These are phyloP conservation scores for Vulpes ferrilata DNA, from an alignment of 2,113 vertebrate genomes.

Conservation along the genomic window DNA sequence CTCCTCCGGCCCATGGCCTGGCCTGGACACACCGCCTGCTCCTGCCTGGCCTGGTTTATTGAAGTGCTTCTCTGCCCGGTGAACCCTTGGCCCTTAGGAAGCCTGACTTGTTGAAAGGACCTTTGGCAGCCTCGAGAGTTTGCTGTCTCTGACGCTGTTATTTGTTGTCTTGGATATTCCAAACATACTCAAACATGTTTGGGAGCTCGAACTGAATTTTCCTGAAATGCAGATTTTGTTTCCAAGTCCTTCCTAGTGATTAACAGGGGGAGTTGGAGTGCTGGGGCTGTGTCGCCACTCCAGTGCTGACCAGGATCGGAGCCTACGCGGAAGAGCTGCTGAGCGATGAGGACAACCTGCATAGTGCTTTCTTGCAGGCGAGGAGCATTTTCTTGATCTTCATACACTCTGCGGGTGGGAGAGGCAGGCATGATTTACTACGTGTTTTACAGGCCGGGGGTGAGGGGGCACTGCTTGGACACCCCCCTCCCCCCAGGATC, in stretches of 20 bases:
- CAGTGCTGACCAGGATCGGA: too few relatives aligned
- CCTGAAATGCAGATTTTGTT: constrained; percentile 52
- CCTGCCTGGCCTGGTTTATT: neutral
- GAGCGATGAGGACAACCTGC: fast-evolving
- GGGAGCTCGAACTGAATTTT: neutral
- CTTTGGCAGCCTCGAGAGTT: neutral
- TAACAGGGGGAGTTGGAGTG: neutral
- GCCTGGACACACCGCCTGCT: fast-evolving
- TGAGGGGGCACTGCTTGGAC: neutral
- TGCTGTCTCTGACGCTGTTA: constrained; percentile 35
- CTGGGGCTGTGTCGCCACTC: neutral
- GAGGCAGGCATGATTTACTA: neutral
- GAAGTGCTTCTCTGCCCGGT: neutral
- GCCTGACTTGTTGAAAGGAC: neutral
- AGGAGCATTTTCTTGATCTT: neutral
- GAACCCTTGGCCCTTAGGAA: neutral
- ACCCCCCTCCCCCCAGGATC: neutral
- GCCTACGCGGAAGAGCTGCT: fast-evolving
- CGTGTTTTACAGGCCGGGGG: neutral
- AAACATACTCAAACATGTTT: constrained; percentile 10
- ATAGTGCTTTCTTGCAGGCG: fast-evolving
- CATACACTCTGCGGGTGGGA: fast-evolving
- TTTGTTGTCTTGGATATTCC: constrained; percentile 57
- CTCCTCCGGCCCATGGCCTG: neutral
- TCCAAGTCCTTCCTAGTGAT: neutral